Conservation (phyloP, 2,113 vertebrate species). For the Seriola rivoliana region DNA sequence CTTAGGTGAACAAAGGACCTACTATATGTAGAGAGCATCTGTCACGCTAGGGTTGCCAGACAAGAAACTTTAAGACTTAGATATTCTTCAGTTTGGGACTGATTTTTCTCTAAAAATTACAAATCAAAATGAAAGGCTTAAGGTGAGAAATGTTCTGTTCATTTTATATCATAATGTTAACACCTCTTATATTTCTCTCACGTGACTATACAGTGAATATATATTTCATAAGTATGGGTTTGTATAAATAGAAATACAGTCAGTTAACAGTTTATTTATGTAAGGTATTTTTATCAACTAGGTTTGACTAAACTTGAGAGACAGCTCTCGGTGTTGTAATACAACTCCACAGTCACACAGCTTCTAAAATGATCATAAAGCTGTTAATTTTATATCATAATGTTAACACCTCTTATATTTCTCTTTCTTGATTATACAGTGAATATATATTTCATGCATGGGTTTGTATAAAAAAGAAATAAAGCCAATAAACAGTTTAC, state of each 20-base stretch:
- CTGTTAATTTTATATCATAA: background rate
- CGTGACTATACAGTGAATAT: background rate
- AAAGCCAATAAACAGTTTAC: background rate
- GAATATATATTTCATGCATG: background rate
- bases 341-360: no score
- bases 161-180: background rate
- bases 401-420: background rate
- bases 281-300: background rate
- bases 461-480: background rate
- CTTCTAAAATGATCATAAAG: no score
- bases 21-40: background rate
- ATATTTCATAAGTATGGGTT: background rate
- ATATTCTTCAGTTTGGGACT: conserved; percentile 40
- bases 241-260: background rate
- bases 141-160: background rate
- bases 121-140: conserved; percentile 1
- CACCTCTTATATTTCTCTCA: background rate
- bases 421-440: background rate
- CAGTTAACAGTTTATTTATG: background rate
- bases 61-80: background rate
- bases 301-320: background rate
- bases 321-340: no score
- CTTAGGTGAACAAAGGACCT: background rate
- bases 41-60: background rate
- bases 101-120: conserved; percentile 69